Conservation (phyloP, 1,140 invertebrate species). For the Pogonomyrmex barbatus region DNA sequence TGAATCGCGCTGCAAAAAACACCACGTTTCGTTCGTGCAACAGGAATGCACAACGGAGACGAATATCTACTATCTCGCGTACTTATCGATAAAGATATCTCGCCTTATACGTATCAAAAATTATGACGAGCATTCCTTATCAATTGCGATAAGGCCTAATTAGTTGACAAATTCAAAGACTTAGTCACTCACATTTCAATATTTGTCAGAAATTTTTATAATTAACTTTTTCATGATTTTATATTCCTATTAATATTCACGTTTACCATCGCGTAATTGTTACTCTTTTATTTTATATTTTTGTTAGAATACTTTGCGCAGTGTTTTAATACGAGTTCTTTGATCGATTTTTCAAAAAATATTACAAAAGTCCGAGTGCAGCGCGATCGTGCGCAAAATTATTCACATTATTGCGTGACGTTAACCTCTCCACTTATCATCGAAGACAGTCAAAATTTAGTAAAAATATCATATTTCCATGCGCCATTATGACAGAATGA, state of each 20-base stretch:
- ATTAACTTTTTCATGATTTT: not conserved
- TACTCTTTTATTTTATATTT: not conserved
- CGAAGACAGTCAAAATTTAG: conserved; percentile 3
- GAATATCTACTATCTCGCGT: not conserved
- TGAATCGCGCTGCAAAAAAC: not conserved
- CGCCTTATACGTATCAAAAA: conserved; percentile 4
- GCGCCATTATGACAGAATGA: conserved; percentile 23
- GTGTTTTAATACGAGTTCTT: not conserved
- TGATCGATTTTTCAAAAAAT: not conserved
- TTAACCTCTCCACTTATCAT: conserved; percentile 23
- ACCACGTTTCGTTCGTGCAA: conserved; percentile 12
- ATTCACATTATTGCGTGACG: not conserved
- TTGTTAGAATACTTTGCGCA: not conserved
- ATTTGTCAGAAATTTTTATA: not conserved
- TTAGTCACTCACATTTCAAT: not conserved
- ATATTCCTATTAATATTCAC: not conserved
- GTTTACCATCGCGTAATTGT: not conserved
- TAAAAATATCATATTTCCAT: conserved; percentile 8
- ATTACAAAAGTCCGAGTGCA: not conserved
- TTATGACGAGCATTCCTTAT: not conserved
- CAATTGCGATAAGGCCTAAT: conserved; percentile 18
- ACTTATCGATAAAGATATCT: conserved; percentile 25
- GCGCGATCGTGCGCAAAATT: not conserved
- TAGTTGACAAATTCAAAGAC: not conserved
- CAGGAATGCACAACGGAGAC: not conserved